phyloP scores from a whole-genome alignment of 1,140 invertebrate species.

The Teleopsis dalmanni region DNA sequence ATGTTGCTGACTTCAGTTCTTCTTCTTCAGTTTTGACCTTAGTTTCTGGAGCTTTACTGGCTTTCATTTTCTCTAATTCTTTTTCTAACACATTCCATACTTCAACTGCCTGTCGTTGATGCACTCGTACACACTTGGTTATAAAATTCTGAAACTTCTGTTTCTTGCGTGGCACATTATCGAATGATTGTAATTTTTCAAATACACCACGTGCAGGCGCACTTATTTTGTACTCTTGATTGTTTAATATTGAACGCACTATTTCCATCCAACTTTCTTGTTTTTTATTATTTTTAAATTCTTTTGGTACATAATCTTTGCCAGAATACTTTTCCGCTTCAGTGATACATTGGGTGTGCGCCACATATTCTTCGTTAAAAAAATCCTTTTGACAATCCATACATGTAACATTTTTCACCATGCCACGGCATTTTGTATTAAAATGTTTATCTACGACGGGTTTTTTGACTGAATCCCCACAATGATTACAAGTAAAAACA shows the following conservation, averaged over 20 bases:
- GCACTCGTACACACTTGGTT: slow-evolving; percentile 52
- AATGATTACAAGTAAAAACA: slow-evolving; percentile 84
- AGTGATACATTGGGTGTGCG: slow-evolving; percentile 84
- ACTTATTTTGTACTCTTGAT: slow-evolving; percentile 51
- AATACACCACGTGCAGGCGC: slow-evolving; percentile 56
- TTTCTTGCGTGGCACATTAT: slow-evolving; percentile 89
- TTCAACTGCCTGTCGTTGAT: slow-evolving; percentile 51
- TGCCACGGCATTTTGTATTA: slow-evolving; percentile 56
- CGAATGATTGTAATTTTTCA: slow-evolving; percentile 61
- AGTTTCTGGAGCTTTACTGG: slow-evolving; percentile 23
- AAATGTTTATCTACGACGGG: slow-evolving; percentile 89
- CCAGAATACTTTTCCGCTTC: slow-evolving; percentile 87
- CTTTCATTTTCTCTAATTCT: slow-evolving; percentile 52
- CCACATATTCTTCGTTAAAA: slow-evolving; percentile 70
- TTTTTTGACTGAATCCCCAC: slow-evolving; percentile 84
- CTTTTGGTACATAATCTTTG: slow-evolving; percentile 69
- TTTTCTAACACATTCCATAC: slow-evolving; percentile 65
- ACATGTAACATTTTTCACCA: slow-evolving; percentile 61
- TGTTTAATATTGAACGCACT: slow-evolving; percentile 61
- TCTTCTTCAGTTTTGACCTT: slow-evolving; percentile 18
- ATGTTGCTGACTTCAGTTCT: slow-evolving; percentile 12
- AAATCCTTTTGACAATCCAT: slow-evolving; percentile 85
- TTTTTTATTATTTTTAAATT: slow-evolving; percentile 72
- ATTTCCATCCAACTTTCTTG: slow-evolving; percentile 83
- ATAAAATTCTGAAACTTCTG: slow-evolving; percentile 78